Percentiles rank a stretch among this genome's conserved stretches.
Evolutionary conservation across 2,888 invertebrate genomes (phyloP).

Genomic region (Torymus tubicola): DNA sequence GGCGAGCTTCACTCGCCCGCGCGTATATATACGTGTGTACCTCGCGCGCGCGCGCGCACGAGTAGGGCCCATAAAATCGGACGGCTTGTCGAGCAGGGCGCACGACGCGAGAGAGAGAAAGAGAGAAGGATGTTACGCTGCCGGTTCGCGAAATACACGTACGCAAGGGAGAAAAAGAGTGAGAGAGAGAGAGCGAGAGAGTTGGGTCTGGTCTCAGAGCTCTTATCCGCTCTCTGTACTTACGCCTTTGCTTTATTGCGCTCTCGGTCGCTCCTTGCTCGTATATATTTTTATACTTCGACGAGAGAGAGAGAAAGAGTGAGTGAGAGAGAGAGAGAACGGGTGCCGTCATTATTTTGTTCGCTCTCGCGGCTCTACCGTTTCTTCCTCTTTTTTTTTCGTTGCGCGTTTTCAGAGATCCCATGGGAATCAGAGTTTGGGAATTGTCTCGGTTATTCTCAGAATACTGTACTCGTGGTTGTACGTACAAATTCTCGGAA

Average conservation of each 20-base stretch:
- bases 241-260: conserved; percentile 55
- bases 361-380: neutral
- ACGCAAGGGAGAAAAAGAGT: conserved; percentile 12
- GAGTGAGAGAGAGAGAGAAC: neutral
- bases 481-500: too few relatives aligned
- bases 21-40: neutral
- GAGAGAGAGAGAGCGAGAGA: conserved; percentile 32
- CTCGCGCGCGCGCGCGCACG: neutral
- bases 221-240: conserved; percentile 48
- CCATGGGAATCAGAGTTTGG: conserved; percentile 38
- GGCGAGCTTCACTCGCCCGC: conserved; percentile 66
- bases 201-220: neutral
- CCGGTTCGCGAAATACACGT: conserved; percentile 31
- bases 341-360: conserved; percentile 52
- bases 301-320: neutral
- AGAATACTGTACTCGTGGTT: too few relatives aligned
- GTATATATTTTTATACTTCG: conserved; percentile 51
- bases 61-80: conserved; percentile 69
- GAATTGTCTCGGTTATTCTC: neutral
- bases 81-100: conserved; percentile 65
- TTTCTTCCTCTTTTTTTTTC: neutral
- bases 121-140: conserved; percentile 30
- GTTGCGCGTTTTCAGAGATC: neutral
- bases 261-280: conserved; percentile 41
- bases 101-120: conserved; percentile 52